These are phyloP conservation scores for Diuraphis noxia DNA, from an alignment of 1,140 invertebrate genomes.

Conservation along the genomic window DNA sequence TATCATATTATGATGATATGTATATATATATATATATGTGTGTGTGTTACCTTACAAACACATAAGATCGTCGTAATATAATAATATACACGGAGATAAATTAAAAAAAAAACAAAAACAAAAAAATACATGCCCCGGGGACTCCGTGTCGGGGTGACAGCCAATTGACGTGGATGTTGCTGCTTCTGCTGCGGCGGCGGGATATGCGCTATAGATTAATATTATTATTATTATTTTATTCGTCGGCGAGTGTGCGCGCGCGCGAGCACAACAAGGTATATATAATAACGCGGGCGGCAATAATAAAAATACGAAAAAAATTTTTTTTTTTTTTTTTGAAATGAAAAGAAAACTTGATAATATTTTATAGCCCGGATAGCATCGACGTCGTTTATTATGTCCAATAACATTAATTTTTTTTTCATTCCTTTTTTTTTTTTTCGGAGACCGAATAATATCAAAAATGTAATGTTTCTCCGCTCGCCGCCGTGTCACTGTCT, in stretches of 20 bases:
- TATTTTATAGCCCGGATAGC: slow-evolving; percentile 45
- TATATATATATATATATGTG: no score
- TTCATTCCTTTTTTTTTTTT: background rate
- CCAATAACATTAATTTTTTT: slow-evolving; percentile 33
- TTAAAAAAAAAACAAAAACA: background rate
- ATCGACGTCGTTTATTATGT: slow-evolving; percentile 48
- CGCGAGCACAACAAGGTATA: background rate
- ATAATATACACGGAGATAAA: background rate
- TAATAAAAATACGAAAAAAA: background rate
- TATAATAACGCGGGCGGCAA: slow-evolving; percentile 20
- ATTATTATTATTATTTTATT: slow-evolving; percentile 28
- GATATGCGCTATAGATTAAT: background rate
- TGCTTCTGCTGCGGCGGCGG: background rate
- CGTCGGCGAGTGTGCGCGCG: background rate
- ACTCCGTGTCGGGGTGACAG: slow-evolving; percentile 15
- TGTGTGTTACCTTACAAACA: background rate
- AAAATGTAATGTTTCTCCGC: slow-evolving; percentile 5
- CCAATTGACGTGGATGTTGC: slow-evolving; percentile 36
- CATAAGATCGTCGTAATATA: background rate
- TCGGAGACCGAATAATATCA: background rate
- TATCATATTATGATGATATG: no score
- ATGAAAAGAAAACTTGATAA: slow-evolving; percentile 41
- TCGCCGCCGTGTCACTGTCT: background rate
- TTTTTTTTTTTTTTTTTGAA: no score
- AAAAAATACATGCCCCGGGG: background rate